Conservation (phyloP, 2,113 vertebrate species). For the Eulemur macaco region DNA sequence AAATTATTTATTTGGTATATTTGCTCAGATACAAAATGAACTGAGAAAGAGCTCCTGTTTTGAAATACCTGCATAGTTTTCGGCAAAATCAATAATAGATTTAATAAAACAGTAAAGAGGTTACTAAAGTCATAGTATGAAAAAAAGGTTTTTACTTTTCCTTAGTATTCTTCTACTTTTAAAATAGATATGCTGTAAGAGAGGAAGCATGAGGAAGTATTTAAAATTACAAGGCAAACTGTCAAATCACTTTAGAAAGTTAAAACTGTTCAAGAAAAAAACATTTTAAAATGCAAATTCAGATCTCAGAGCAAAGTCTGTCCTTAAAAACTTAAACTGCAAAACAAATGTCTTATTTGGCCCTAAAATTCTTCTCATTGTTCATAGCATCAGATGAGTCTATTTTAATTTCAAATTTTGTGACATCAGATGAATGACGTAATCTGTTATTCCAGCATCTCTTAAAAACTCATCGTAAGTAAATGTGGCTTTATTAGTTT, state of each 20-base stretch:
- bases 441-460: neutral
- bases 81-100: neutral
- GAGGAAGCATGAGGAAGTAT: neutral
- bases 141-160: neutral
- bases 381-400: neutral
- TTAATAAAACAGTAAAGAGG: neutral
- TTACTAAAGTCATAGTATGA: neutral
- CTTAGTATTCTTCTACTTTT: neutral
- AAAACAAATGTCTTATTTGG: neutral
- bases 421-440: neutral
- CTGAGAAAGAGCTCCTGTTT: neutral
- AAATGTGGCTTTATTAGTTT: neutral
- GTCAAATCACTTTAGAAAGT: neutral
- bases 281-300: conserved; percentile 2
- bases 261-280: neutral
- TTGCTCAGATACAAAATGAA: conserved; percentile 4
- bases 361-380: neutral
- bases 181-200: neutral
- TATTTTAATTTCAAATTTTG: neutral
- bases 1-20: neutral
- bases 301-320: neutral
- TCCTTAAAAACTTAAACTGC: neutral
- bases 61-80: neutral
- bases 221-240: neutral
- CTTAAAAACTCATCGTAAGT: neutral